Percentiles rank a stretch among this genome's conserved stretches.
Evolutionary conservation across 1,140 invertebrate species (phyloP).

Genomic region (Aphelinus atriplicis): DNA sequence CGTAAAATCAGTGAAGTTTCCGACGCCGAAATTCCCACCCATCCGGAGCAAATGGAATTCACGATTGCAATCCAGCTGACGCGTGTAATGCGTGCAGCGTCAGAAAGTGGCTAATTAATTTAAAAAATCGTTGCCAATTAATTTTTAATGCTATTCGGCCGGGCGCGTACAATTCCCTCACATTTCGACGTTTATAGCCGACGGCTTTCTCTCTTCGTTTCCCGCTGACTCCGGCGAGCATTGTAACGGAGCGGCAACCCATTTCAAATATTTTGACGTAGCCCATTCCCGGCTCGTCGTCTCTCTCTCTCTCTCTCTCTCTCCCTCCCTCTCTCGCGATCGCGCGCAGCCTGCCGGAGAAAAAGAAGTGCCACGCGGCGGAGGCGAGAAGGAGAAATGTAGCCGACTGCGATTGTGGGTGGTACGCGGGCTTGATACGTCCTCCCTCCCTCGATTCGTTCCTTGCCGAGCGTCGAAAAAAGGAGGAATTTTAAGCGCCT

Average conservation of each 20-base stretch:
- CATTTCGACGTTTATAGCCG: constrained; percentile 20
- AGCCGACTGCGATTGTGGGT: constrained; percentile 21
- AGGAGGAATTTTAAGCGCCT: constrained; percentile 14
- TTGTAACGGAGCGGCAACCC: constrained; percentile 11
- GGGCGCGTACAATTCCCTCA: neutral
- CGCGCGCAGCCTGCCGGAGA: no score
- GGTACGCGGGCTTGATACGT: constrained; percentile 1
- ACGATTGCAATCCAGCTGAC: neutral
- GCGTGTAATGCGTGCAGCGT: neutral
- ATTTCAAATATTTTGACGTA: constrained; percentile 38
- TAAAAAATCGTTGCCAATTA: constrained; percentile 30
- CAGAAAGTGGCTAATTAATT: constrained; percentile 29
- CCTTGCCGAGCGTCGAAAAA: neutral
- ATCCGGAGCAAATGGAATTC: no score
- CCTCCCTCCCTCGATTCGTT: neutral
- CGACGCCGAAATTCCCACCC: no score
- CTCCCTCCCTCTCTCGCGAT: no score
- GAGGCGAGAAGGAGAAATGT: constrained; percentile 7
- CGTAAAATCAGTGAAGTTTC: no score
- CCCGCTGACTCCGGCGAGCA: no score
- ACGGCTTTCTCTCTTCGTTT: neutral
- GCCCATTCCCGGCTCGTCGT: constrained; percentile 17
- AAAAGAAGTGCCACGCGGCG: no score
- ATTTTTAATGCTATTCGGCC: constrained; percentile 10
- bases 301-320: neutral